Evolutionary conservation across 2,113 vertebrate genomes (phyloP).

Genomic region (Mesembrinibis cayennensis): DNA sequence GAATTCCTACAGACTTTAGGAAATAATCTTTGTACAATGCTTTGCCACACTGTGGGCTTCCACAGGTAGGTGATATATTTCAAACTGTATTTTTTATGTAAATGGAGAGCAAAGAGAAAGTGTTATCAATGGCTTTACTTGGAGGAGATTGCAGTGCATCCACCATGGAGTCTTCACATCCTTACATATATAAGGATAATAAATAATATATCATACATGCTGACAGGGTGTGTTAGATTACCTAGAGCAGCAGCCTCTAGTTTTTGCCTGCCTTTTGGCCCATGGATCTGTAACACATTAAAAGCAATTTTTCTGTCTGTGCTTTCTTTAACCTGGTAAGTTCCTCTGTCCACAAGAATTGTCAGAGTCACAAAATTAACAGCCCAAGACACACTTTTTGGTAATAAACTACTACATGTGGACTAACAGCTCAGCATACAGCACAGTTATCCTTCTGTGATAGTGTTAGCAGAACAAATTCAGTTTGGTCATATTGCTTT

Average conservation of each 20-base stretch:
- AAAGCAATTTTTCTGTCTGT: not conserved
- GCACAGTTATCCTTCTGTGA: not conserved
- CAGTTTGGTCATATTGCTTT: not conserved
- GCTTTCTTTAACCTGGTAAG: not conserved
- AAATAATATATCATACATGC: not conserved
- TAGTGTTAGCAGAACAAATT: not conserved
- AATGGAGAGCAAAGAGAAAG: not conserved
- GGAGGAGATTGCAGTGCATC: not conserved
- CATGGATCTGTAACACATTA: not conserved
- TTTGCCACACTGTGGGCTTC: not conserved
- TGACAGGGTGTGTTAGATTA: not conserved
- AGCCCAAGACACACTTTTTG: not conserved
- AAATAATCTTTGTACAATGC: not conserved
- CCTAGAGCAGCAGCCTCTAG: not conserved
- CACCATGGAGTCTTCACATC: not conserved
- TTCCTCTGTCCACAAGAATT: not conserved
- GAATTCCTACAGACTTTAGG: not conserved
- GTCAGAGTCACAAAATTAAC: not conserved
- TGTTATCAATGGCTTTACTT: not conserved
- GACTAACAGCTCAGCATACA: not conserved
- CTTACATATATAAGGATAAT: not conserved
- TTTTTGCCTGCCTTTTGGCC: not conserved
- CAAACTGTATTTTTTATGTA: not conserved
- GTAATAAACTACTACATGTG: not conserved
- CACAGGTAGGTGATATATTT: not conserved